Conservation (phyloP, 2,113 vertebrate genomes). For the Equus quagga region DNA sequence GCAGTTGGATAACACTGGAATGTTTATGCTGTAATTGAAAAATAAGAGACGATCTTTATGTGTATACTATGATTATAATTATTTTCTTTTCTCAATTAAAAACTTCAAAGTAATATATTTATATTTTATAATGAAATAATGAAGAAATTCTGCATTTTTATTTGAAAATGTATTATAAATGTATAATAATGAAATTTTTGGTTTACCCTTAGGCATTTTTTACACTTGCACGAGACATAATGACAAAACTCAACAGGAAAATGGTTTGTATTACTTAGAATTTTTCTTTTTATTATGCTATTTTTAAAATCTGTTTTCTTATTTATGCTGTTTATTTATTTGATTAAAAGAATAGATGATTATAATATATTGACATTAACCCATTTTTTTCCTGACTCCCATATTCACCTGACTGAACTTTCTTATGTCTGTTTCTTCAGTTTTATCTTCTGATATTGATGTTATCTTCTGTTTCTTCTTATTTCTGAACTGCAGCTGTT, state of each 20-base stretch:
- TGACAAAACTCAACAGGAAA: slow-evolving; percentile 98
- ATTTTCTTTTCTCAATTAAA: slow-evolving; percentile 39
- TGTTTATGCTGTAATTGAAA: neutral
- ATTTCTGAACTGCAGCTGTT: neutral
- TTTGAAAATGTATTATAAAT: slow-evolving; percentile 36
- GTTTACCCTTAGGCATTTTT: slow-evolving; percentile 93
- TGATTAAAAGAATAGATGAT: neutral
- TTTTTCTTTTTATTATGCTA: slow-evolving; percentile 39
- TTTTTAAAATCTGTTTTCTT: slow-evolving; percentile 10
- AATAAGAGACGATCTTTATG: neutral
- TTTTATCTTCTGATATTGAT: neutral
- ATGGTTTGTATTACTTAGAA: slow-evolving; percentile 91
- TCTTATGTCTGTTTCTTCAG: slow-evolving; percentile 40
- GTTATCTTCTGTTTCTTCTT: neutral
- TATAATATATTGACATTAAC: slow-evolving; percentile 13
- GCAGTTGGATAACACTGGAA: neutral
- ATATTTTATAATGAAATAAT: slow-evolving; percentile 20
- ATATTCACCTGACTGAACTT: neutral
- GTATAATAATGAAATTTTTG: slow-evolving; percentile 59
- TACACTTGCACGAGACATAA: slow-evolving; percentile 97
- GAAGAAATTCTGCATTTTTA: neutral
- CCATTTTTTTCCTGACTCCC: neutral
- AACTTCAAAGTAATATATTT: neutral
- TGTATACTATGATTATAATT: neutral
- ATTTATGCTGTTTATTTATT: slow-evolving; percentile 14